Conservation (phyloP, 1,140 invertebrate species). For the Cecropterus lyciades region DNA sequence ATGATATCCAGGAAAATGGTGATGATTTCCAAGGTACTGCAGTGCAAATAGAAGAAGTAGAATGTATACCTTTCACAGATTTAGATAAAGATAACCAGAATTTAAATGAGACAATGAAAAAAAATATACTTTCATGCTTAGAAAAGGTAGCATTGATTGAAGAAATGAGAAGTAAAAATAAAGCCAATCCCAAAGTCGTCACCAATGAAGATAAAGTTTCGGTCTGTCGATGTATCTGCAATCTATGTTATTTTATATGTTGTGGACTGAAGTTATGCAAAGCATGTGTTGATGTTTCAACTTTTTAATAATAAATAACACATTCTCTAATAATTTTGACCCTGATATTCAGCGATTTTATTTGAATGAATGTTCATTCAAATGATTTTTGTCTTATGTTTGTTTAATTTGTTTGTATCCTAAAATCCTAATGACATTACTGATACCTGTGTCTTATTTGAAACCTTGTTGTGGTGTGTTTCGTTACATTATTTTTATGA, state of each 20-base stretch:
- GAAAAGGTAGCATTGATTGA: constrained; percentile 76
- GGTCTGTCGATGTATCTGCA: constrained; percentile 62
- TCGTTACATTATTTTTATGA: not conserved
- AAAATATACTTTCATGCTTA: constrained; percentile 77
- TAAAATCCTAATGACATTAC: constrained; percentile 27
- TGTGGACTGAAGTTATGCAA: constrained; percentile 50
- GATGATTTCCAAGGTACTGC: constrained; percentile 35
- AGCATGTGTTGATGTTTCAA: constrained; percentile 53
- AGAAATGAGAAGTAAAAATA: constrained; percentile 71
- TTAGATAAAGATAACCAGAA: constrained; percentile 61
- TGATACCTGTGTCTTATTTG: constrained; percentile 12
- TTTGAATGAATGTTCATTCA: constrained; percentile 17
- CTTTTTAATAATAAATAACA: constrained; percentile 42
- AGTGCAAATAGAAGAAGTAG: constrained; percentile 63
- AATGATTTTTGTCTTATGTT: not conserved
- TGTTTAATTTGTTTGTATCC: constrained; percentile 20
- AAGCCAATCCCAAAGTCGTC: constrained; percentile 44
- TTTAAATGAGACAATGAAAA: constrained; percentile 68
- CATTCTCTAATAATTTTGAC: constrained; percentile 43
- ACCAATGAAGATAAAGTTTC: constrained; percentile 63
- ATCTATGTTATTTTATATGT: constrained; percentile 64
- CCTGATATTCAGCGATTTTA: constrained; percentile 1
- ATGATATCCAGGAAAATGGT: constrained; percentile 38
- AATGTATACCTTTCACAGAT: constrained; percentile 47
- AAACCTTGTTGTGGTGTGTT: constrained; percentile 6